phyloP scores from a whole-genome alignment of 2,888 invertebrate species.

The Cactoblastis cactorum region DNA sequence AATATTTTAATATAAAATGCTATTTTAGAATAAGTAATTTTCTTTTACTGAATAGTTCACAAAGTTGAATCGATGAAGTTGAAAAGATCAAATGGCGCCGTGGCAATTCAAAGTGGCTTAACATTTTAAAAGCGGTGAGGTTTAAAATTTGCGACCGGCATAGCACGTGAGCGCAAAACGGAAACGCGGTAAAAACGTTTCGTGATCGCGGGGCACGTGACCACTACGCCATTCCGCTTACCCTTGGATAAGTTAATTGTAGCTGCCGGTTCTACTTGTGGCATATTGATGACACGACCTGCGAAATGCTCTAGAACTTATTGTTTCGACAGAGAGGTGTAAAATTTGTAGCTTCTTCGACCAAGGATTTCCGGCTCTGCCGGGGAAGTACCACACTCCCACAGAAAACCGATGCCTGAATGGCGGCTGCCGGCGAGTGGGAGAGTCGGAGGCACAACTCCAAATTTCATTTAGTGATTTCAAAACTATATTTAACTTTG shows the following conservation, averaged over 20 bases:
- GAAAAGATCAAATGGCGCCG: slow-evolving; percentile 5
- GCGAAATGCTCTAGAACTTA: neutral
- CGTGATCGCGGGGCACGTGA: slow-evolving; percentile 61
- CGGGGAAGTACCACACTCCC: too few species aligned
- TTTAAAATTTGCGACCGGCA: too few species aligned
- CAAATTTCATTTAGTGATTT: too few species aligned
- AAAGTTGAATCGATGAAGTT: neutral
- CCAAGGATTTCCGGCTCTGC: too few species aligned
- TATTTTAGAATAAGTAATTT: neutral
- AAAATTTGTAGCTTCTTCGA: too few species aligned
- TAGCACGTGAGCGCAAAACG: too few species aligned
- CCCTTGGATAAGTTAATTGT: slow-evolving; percentile 11
- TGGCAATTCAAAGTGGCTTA: slow-evolving; percentile 13
- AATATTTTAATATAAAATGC: neutral
- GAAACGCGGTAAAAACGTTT: slow-evolving; percentile 69
- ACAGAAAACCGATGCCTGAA: too few species aligned
- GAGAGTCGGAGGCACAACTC: too few species aligned
- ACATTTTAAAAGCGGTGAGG: slow-evolving; percentile 45
- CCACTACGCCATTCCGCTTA: slow-evolving; percentile 20
- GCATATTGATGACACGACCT: neutral
- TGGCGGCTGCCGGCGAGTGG: too few species aligned
- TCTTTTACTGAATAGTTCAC: neutral
- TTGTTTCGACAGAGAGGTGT: neutral
- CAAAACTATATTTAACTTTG: too few species aligned
- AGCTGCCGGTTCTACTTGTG: neutral